Evolutionary conservation across 2,888 invertebrate genomes (phyloP), one percentile per base, ranked within the genome.

Genomic region (Dichetophora obliterata): DNA sequence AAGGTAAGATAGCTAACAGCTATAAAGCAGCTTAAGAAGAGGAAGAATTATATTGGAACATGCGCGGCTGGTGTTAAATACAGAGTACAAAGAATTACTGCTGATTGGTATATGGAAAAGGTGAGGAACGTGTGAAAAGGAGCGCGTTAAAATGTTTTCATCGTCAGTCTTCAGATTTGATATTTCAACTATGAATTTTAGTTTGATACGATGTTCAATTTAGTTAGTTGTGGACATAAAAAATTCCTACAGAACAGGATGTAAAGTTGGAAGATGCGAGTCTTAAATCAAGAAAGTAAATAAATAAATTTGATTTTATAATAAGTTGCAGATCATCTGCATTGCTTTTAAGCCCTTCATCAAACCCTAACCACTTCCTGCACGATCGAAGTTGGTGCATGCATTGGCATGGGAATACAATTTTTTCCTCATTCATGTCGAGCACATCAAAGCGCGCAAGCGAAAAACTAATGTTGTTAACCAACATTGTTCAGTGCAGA

Each of bases 391-490:
- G 3, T 31, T 31, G 11, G 19, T 63, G 52, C 63, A 73, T 73
- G 27, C 11, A 19, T 19, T 52, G 14, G 14, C 73, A 73, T 73
- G 73, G 34, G 52, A 73, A 73, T 14, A 8, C 0, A 34, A 22
- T 48, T 27, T n/a, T 48, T 65, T 52, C 37, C 57, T 50, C 65
- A 73, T 73, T 50, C 50, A 31, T 22, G 63, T 14, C 11, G 34
- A 57, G 34, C 59, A 57, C 34, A 71, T 24, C 71, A 71, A 65
- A 11, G 4, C 61, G 59, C 24, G 34, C 61, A 65, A 63, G 50
- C 52, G 73, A 65, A 63, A 73, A 73, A 73, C 59, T 59, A 27
- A 48, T 72, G 72, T 48, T 52, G 31, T 27, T 24, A 22, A 54
- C 54, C 9, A 24, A 27, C 63, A n/a, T 27, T 27, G 2, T 16